These are phyloP conservation scores for Gastrophysa polygoni DNA, from an alignment of 2,888 invertebrate species.

Conservation along the genomic window DNA sequence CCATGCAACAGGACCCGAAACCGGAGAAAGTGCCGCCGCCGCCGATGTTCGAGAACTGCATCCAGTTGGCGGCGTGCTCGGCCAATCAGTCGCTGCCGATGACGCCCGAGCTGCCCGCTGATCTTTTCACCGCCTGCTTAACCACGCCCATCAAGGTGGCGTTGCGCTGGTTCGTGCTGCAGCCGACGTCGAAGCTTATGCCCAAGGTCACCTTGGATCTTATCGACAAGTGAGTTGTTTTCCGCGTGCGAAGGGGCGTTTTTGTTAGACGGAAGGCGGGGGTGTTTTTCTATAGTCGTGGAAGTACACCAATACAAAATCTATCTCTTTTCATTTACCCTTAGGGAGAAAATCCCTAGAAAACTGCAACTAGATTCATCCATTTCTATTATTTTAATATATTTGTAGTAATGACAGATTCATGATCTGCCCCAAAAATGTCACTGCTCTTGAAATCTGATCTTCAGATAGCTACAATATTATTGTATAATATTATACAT, in stretches of 20 bases:
- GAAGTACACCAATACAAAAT: too few species aligned
- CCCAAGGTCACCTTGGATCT: conserved; percentile 82
- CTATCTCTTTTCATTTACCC: too few species aligned
- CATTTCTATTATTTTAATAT: too few species aligned
- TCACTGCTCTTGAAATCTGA: too few species aligned
- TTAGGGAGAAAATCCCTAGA: too few species aligned
- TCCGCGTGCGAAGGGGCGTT: background rate
- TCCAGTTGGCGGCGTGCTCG: conserved; percentile 95
- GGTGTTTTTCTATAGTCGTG: too few species aligned
- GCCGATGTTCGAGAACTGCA: conserved; percentile 85
- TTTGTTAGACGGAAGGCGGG: too few species aligned
- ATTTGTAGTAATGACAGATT: too few species aligned
- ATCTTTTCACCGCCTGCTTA: conserved; percentile 95
- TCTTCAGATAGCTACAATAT: too few species aligned
- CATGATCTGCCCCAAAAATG: too few species aligned
- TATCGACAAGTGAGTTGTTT: conserved; percentile 81
- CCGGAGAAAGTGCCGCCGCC: conserved; percentile 37
- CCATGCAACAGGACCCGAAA: conserved; percentile 29
- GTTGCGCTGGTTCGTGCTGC: conserved; percentile 91
- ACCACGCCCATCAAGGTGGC: conserved; percentile 98
- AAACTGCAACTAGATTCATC: too few species aligned
- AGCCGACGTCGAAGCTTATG: conserved; percentile 80
- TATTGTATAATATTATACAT: too few species aligned
- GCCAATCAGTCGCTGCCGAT: conserved; percentile 93
- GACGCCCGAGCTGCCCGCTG: conserved; percentile 97